Conservation (phyloP, 2,888 invertebrate genomes). For the Drosophila borborema region DNA sequence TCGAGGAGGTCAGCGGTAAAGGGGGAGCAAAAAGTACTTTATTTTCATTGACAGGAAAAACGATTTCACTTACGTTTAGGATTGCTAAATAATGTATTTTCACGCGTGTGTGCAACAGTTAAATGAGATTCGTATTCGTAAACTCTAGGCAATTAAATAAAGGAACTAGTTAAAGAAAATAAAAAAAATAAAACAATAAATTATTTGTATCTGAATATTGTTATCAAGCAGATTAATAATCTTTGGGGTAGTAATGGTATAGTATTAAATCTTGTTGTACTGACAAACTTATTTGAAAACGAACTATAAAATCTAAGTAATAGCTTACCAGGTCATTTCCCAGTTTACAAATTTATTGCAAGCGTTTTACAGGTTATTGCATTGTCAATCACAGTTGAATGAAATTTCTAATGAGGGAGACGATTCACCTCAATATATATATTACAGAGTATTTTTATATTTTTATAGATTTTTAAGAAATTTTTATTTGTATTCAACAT, state of each 20-base stretch:
- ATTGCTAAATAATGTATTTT: slow-evolving; percentile 14
- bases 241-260: too few relatives aligned
- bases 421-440: too few relatives aligned
- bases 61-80: slow-evolving; percentile 18
- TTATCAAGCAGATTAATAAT: neutral
- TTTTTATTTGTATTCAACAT: neutral
- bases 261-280: too few relatives aligned
- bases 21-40: neutral
- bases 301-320: too few relatives aligned
- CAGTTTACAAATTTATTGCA: neutral
- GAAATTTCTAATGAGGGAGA: too few relatives aligned
- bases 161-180: neutral
- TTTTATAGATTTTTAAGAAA: neutral
- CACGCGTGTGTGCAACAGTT: slow-evolving; percentile 25
- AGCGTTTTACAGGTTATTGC: neutral
- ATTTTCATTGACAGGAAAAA: slow-evolving; percentile 48
- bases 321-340: too few relatives aligned
- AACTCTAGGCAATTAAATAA: neutral
- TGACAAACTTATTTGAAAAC: too few relatives aligned
- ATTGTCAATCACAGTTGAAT: neutral
- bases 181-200: neutral
- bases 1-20: too few relatives aligned
- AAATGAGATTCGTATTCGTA: neutral
- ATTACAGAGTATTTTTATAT: neutral
- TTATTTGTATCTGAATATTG: neutral